Conservation (phyloP, 2,797 vertebrate genomes). For the Macroramphosus scolopax region DNA sequence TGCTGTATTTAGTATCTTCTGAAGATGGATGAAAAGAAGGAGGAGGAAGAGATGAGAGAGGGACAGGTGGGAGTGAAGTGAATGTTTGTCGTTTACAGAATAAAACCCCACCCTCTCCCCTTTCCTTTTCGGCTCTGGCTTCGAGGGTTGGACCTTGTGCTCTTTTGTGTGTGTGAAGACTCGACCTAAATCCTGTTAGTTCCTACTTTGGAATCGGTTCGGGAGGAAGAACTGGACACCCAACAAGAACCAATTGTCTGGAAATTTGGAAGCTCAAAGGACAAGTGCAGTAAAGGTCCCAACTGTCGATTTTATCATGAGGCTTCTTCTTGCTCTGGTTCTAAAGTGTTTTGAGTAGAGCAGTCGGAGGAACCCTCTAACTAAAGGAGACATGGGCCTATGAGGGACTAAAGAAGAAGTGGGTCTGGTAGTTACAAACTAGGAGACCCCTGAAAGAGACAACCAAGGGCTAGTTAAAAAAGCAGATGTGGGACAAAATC, state of each 20-base stretch:
- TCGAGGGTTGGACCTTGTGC: conserved; percentile 53
- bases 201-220: conserved; percentile 47
- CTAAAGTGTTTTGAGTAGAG: conserved; percentile 26
- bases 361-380: conserved; percentile 19
- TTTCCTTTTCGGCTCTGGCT: conserved; percentile 49
- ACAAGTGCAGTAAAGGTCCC: conserved; percentile 36
- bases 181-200: conserved; percentile 43
- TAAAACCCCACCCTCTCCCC: conserved; percentile 20
- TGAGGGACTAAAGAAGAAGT: conserved; percentile 21
- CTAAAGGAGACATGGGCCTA: conserved; percentile 24
- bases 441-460: conserved; percentile 42
- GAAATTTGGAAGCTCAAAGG: conserved; percentile 33
- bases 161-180: conserved; percentile 43
- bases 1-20: conserved; percentile 69
- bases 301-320: conserved; percentile 44
- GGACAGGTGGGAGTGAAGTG: conserved; percentile 51
- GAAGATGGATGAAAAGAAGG: conserved; percentile 34
- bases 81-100: conserved; percentile 66
- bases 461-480: conserved; percentile 69
- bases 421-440: conserved; percentile 45
- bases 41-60: conserved; percentile 23
- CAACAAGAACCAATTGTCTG: conserved; percentile 30
- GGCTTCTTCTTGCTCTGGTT: conserved; percentile 44
- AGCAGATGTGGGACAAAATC: conserved; percentile 50
- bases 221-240: conserved; percentile 42